Evolutionary conservation across 2,797 vertebrate genomes (phyloP), one percentile per base, ranked within the genome.

Genomic region (Gastrophryne carolinensis): DNA sequence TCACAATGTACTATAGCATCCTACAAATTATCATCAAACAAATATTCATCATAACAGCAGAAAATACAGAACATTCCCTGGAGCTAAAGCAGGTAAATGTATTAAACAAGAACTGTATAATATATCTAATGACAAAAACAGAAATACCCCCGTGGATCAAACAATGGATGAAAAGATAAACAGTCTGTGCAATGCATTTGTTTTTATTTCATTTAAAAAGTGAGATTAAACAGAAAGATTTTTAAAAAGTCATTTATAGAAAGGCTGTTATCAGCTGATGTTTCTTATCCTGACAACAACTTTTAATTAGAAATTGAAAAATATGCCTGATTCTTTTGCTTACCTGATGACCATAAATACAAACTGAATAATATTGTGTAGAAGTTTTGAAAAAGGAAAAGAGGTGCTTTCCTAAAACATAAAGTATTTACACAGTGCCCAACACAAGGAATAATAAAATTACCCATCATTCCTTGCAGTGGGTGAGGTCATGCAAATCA

Each of bases 81-180:
- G 11, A 68, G 73, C 65, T 27, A 32, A 23, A 17, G 32, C 56
- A 12, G 30, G 26, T 30, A 56, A 58, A 73, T 27, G 32, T 44
- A 61, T 68, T 75, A 50, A 32, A 53, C 68, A 34, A 4, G 56
- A n/a, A n/a, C n/a, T 50, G 67, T 41, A 66, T 74, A 68, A 75
- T 75, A 68, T 68, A 75, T 68, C 54, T 58, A 44, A 75, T 67
- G 26, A 44, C 56, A 75, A 75, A 75, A 75, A 41, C 12, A n/a
- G n/a, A 67, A 68, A 52, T 44, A 75, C 26, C 56, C 34, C 29
- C 73, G 44, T 68, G 44, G 73, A 68, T 69, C 56, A 53, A 41
- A 62, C 54, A 62, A 69, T 75, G 47, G 65, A 24, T 61, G 47
- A 62, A 75, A 39, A 68, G 64, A 75, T 60, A 75, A 30, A n/a